Base-by-base conservation (phyloP, 2,888 invertebrate genomes). In the Biston stratarius region DNA sequence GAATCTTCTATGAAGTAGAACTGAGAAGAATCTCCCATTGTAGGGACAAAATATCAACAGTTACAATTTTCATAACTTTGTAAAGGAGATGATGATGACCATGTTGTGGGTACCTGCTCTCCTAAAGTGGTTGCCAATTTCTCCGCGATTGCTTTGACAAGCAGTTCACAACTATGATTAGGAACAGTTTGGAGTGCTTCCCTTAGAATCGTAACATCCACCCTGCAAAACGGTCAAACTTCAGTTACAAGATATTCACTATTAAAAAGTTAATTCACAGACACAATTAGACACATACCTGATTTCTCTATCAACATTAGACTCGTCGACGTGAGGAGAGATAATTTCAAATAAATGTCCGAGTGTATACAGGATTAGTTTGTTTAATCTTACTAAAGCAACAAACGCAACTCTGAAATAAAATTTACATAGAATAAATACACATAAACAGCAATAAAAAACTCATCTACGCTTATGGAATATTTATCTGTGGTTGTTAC, bases 141-240 rank as follows among this genome's bases (percentile, higher is more conserved):
- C 57, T 96, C 95, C 0, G 98, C 97, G 34, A 98, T 97, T 70
- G 96, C 96, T 77, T 98, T 96, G 56, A 98, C 92, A 88, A 98
- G 97, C 76, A 96, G 96, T 89, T 99, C 99, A 45, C 97, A 96
- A 75, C 94, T 96, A 76, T 97, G 97, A 88, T 96, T 97, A 40
- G 98, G 98, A 58, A 98, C 96, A 63, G 96, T 96, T 78, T 96
- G 96, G 65, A 99, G 91, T 24, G 98, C 98, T 90, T 98, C 97
- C 79, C 97, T 97, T 69, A 99, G 94, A 80, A 96, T 95, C 61
- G 95, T 95, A 15, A 95, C 94, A 85, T 85, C 95, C 91, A 83
- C 94, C 85, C 94, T 94, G 80, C 15, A 83, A 82, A 67, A 61
- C 74, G n/a, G n/a, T 44, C 8, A 62, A 66, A 51, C 3, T 0